phyloP scores from a whole-genome alignment of 2,113 vertebrate genomes.

The Laticauda laticaudata region DNA sequence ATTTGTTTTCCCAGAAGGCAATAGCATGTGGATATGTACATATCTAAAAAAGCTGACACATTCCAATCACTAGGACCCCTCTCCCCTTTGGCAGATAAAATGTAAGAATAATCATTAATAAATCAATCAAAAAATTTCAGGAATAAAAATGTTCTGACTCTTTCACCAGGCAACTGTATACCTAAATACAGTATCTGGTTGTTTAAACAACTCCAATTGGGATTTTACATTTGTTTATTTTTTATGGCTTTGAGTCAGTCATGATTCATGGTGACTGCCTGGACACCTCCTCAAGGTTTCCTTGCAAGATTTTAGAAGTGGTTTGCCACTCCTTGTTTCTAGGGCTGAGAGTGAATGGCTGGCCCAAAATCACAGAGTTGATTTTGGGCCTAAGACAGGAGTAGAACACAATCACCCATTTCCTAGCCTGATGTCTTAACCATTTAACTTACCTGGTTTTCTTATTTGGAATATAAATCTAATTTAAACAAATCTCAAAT shows the following conservation, averaged over 20 bases:
- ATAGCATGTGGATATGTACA: not conserved
- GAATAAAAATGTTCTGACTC: not conserved
- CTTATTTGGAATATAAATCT: not conserved
- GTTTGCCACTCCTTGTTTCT: not conserved
- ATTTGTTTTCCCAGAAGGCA: not conserved
- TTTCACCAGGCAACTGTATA: not conserved
- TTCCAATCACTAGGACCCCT: not conserved
- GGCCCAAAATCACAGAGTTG: not conserved
- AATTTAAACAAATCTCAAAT: not conserved
- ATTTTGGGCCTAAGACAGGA: not conserved
- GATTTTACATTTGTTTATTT: not conserved
- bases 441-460: not conserved
- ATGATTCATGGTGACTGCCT: not conserved
- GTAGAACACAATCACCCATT: not conserved
- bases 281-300: not conserved
- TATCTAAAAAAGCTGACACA: not conserved
- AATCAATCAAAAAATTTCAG: not conserved
- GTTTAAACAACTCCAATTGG: not conserved
- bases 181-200: not conserved
- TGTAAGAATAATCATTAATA: not conserved
- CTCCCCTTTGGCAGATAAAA: not conserved
- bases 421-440: not conserved
- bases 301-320: not conserved
- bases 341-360: not conserved
- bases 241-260: not conserved